phyloP scores from a whole-genome alignment of 35 echinoderm and acorn worm species.

The Nesometra sesokonis region DNA sequence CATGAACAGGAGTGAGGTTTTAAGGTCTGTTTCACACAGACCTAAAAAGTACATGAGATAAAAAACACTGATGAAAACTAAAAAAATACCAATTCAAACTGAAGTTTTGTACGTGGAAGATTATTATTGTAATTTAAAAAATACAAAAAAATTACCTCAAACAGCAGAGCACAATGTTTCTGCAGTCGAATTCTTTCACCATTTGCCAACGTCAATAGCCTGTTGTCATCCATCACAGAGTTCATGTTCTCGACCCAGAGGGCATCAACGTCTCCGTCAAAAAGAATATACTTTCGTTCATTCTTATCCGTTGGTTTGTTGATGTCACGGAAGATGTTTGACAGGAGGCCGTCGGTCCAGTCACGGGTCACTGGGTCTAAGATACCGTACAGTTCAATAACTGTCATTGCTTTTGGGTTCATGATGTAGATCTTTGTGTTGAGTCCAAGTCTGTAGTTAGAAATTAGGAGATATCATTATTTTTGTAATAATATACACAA shows the following conservation, averaged over 20 bases:
- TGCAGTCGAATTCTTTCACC: conserved; percentile 93
- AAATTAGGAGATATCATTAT: neutral
- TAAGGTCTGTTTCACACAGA: too few species aligned
- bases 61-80: too few species aligned
- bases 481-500: neutral
- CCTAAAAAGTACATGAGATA: too few species aligned
- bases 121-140: too few species aligned
- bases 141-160: conserved; percentile 86
- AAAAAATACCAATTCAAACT: neutral
- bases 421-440: conserved; percentile 84
- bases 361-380: conserved; percentile 73
- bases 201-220: conserved; percentile 85
- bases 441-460: conserved; percentile 44
- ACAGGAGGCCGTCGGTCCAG: conserved; percentile 96
- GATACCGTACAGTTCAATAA: conserved; percentile 93
- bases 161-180: conserved; percentile 93
- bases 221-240: conserved; percentile 97
- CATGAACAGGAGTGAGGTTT: too few species aligned
- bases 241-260: conserved; percentile 99
- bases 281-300: conserved; percentile 96
- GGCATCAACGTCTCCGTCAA: conserved; percentile 89
- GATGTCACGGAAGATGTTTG: conserved; percentile 99
- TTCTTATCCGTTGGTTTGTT: conserved; percentile 99
- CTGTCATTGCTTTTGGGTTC: conserved; percentile 94
- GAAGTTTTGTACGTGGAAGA: too few species aligned